Evolutionary conservation across 2,797 vertebrate species (phyloP).

Genomic region (Miichthys miiuy): DNA sequence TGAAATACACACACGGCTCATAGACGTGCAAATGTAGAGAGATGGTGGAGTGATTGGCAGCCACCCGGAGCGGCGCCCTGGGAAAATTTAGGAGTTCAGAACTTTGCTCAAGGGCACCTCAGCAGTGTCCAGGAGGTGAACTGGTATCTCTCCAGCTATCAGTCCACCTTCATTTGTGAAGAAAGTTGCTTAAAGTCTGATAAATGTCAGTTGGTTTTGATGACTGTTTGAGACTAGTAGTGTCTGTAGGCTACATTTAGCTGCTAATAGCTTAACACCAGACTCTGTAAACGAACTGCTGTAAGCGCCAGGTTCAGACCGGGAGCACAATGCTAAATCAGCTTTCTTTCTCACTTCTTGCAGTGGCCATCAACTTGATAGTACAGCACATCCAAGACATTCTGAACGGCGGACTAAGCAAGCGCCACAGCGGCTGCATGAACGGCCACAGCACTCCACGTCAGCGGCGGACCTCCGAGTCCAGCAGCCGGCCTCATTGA

Average conservation of each 20-base stretch:
- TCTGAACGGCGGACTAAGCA: slow-evolving; percentile 92
- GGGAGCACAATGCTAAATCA: background rate
- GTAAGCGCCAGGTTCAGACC: too few species aligned
- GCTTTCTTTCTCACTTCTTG: background rate
- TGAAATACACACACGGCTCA: too few species aligned
- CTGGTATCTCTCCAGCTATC: too few species aligned
- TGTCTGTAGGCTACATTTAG: too few species aligned
- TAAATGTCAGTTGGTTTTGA: background rate
- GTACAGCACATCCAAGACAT: slow-evolving; percentile 99
- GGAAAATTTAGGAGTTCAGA: too few species aligned
- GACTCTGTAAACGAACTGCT: too few species aligned
- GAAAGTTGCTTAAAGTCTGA: background rate
- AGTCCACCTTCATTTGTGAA: background rate
- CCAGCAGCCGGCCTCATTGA: slow-evolving; percentile 97
- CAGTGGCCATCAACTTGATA: slow-evolving; percentile 99
- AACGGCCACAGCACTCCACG: slow-evolving; percentile 89
- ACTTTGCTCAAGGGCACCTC: too few species aligned
- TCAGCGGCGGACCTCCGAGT: slow-evolving; percentile 91
- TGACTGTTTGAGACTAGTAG: background rate
- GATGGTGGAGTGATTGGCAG: too few species aligned
- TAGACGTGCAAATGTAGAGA: too few species aligned
- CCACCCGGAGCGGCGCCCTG: too few species aligned
- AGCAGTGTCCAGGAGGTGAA: too few species aligned
- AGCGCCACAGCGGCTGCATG: slow-evolving; percentile 91
- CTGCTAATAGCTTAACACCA: too few species aligned